Base-by-base conservation (phyloP, 2,888 invertebrate species). In the Pteria penguin region DNA sequence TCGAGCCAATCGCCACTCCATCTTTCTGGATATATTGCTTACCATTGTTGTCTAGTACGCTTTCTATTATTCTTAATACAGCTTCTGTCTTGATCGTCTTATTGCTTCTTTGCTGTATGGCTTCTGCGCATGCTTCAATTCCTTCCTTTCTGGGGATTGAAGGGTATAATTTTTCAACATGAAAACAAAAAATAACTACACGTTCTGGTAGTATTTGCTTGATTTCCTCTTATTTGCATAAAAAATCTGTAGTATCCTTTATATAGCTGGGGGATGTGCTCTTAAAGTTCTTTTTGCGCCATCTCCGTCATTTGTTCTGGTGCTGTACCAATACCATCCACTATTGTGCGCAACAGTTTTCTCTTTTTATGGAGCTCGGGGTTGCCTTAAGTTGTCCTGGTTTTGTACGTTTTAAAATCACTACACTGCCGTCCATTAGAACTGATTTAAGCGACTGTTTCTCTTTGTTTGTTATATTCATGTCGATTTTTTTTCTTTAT, bases 1-100 rank as follows among this genome's bases (percentile, higher is more conserved):
- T 36, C 4, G 66, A 66, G 8, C 27, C 66, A 14, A 66, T 66
- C 2, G 54, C 66, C 4, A 27, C 27, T 27, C 54, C 52, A 4
- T 52, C 29, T 5, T 24, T 45, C n/a, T 66, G 66, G 4, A 66
- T 3, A 54, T 52, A 66, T 45, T 66, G 66, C 29, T 52, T 52
- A 52, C 29, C 27, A 27, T 45, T 52, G 14, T 66, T 66, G 4
- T 52, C 54, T 27, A 66, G 54, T 45, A 66, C 66, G 26, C 29
- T 52, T n/a, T 66, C 66, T 45, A 66, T 52, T 29, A 66, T 66
- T 54, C 29, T 22, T 11, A 66, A 45, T 8, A 52, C 54, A 26
- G 36, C 66, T n/a, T 66, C 66, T 14, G 66, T 52, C 4, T 24
- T 27, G 26, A 66, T 52, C 8, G 36, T 24, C 52, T 66, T 66